Evolutionary conservation across 1,140 invertebrate species (phyloP), one percentile per base, ranked within the genome.

Genomic region (Bombus haemorrhoidalis): DNA sequence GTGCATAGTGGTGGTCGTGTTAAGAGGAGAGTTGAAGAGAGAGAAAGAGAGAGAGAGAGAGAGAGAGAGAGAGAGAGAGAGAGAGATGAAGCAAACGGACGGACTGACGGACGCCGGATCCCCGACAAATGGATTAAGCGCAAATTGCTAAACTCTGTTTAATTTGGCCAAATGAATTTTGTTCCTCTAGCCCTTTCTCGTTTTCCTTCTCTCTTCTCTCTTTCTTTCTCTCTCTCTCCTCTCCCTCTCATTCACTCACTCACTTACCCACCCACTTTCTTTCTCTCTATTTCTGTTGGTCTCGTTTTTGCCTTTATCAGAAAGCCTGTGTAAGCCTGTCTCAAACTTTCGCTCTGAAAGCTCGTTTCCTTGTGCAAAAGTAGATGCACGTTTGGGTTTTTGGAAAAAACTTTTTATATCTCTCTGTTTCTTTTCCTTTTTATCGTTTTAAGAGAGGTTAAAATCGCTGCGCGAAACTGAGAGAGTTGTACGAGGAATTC

Each of bases 91-190:
- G n/a, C 80, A 71, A 78, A 75, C 85, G 74, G 84, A 90, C 83
- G 81, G 84, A 90, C 89, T 73, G 90, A 92, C 89, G 87, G 88
- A 90, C 90, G 88, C 82, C 78, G 89, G 90, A 93, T 92, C 86
- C 89, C 84, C 91, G 93, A 93, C 93, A 93, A 93, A 93, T 93
- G 93, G 92, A 93, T 93, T 93, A 93, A 93, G 93, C 91, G 90
- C 87, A 93, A 93, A 93, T 93, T 93, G 93, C 93, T 93, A 93
- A 93, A 93, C 93, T 93, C 93, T 93, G 92, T 93, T 93, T 93
- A 93, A 93, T 93, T 93, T 93, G 93, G 91, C 92, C 92, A 93
- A 93, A 93, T 93, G 93, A 93, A 93, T 93, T 93, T 93, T 92
- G 92, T 93, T 91, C 92, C 91, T 68, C 83, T 89, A 81, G 74